These are phyloP conservation scores for Conchocele bisecta DNA, from an alignment of 2,888 invertebrate species.

Conservation along the genomic window DNA sequence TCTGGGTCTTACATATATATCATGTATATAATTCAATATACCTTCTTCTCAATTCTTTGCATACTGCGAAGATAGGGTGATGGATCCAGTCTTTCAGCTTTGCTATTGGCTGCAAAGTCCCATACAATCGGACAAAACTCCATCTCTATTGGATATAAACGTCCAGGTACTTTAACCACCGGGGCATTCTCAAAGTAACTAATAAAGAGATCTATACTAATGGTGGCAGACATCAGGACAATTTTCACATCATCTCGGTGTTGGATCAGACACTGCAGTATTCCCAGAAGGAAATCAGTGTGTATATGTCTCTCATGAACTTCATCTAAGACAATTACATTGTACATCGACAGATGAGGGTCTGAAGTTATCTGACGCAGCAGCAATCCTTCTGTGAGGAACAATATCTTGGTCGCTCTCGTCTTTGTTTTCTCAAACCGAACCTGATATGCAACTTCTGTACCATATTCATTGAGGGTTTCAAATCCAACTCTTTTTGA, in stretches of 20 bases:
- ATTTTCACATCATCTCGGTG: conserved; percentile 91
- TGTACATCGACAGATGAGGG: conserved; percentile 89
- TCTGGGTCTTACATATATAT: no score
- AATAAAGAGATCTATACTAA: conserved; percentile 96
- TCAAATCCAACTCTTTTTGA: conserved; percentile 97
- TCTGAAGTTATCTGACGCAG: conserved; percentile 91
- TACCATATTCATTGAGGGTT: conserved; percentile 93
- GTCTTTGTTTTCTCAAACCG: conserved; percentile 96
- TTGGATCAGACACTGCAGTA: conserved; percentile 94
- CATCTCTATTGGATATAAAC: conserved; percentile 95
- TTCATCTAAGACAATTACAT: conserved; percentile 97
- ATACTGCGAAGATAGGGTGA: conserved; percentile 96
- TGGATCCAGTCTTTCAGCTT: conserved; percentile 91
- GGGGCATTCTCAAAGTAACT: conserved; percentile 94
- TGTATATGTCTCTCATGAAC: conserved; percentile 97
- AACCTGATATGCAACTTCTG: conserved; percentile 96
- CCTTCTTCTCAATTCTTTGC: conserved; percentile 85
- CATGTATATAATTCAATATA: conserved; percentile 34
- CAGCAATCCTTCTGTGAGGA: conserved; percentile 93
- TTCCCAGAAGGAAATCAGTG: conserved; percentile 91
- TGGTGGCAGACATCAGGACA: conserved; percentile 98
- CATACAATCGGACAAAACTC: conserved; percentile 86
- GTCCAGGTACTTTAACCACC: conserved; percentile 95
- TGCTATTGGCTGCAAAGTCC: conserved; percentile 85
- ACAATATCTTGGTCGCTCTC: conserved; percentile 93